Conservation (phyloP, 2,888 invertebrate species). For the Antheraea assamensis region DNA sequence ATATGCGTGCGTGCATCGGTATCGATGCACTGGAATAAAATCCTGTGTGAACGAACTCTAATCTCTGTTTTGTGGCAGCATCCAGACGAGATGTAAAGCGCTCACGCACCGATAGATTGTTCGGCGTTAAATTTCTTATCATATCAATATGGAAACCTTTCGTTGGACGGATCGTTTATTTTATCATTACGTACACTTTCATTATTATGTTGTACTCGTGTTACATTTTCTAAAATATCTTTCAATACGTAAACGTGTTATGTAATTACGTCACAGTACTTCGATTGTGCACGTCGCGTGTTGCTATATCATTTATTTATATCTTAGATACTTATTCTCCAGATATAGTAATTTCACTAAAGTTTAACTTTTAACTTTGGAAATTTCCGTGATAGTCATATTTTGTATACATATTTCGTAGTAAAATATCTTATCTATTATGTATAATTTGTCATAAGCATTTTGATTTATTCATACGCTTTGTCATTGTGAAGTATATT, state of each 20-base stretch:
- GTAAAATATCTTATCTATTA: too few species aligned
- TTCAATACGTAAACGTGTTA: neutral
- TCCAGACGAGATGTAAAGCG: constrained; percentile 71
- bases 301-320: neutral
- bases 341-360: neutral
- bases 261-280: neutral
- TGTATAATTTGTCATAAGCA: too few species aligned
- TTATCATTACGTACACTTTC: neutral
- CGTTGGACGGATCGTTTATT: constrained; percentile 8
- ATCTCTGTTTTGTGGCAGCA: constrained; percentile 78
- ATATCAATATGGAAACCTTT: constrained; percentile 15
- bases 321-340: neutral
- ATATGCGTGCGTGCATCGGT: constrained; percentile 74
- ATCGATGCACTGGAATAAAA: constrained; percentile 78
- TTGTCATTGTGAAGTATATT: neutral
- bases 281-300: neutral
- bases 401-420: too few species aligned
- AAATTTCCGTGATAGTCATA: too few species aligned
- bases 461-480: too few species aligned
- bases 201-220: constrained; percentile 6
- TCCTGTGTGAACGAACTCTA: constrained; percentile 83
- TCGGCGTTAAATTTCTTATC: constrained; percentile 23
- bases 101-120: constrained; percentile 61
- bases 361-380: too few species aligned
- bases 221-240: neutral